phyloP scores from a whole-genome alignment of 2,888 invertebrate species.

The Thelaira solivaga region DNA sequence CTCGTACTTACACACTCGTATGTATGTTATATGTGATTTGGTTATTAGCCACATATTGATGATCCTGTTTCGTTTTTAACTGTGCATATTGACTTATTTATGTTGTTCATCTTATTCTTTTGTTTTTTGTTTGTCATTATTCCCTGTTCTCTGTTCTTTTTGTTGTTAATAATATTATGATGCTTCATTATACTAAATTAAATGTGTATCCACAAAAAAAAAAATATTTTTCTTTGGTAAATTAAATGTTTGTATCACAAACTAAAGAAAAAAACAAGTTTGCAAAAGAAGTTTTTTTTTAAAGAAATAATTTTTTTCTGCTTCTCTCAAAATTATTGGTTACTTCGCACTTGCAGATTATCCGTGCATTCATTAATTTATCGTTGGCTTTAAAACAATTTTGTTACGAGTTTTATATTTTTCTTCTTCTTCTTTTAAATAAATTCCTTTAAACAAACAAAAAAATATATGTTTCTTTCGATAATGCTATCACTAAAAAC shows the following conservation, averaged over 20 bases:
- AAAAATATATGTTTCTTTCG: too few relatives aligned
- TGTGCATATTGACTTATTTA: conserved; percentile 29
- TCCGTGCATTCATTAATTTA: neutral
- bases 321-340: conserved; percentile 52
- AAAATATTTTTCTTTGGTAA: conserved; percentile 34
- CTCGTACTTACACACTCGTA: too few relatives aligned
- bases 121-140: conserved; percentile 36
- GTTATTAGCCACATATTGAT: conserved; percentile 40
- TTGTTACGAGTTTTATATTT: neutral
- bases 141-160: neutral
- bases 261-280: conserved; percentile 7
- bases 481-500: too few relatives aligned
- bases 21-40: conserved; percentile 1
- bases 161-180: conserved; percentile 29
- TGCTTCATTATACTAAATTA: conserved; percentile 25
- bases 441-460: too few relatives aligned
- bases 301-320: neutral
- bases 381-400: neutral
- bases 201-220: conserved; percentile 15
- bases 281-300: conserved; percentile 2
- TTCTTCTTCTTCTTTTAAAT: too few relatives aligned
- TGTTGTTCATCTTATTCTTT: conserved; percentile 7
- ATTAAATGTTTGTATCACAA: conserved; percentile 33
- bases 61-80: conserved; percentile 33
- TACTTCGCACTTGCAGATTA: conserved; percentile 41